Percentiles rank a stretch among this genome's conserved stretches.
Evolutionary conservation across 2,888 invertebrate genomes (phyloP).

Genomic region (Steinernema hermaphroditum): DNA sequence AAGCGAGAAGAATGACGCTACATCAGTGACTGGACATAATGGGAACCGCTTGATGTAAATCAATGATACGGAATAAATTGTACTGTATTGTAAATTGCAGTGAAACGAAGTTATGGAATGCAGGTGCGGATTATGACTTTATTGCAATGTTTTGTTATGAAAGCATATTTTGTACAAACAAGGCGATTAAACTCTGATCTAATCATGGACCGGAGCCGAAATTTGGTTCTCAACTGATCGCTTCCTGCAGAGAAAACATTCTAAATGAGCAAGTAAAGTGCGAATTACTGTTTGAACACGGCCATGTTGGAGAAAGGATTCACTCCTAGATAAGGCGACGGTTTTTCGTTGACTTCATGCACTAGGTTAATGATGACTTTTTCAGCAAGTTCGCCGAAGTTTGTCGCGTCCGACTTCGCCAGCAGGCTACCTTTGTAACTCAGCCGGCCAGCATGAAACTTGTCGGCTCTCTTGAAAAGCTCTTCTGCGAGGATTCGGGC

Average conservation of each 20-base stretch:
- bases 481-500: constrained; percentile 32
- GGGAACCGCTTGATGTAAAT: no score
- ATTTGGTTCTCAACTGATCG: neutral
- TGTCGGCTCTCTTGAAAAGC: constrained; percentile 33
- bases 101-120: neutral
- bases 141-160: neutral
- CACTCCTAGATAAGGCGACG: constrained; percentile 27
- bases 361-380: constrained; percentile 35
- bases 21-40: no score
- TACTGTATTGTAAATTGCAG: no score
- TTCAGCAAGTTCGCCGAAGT: constrained; percentile 33
- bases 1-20: no score
- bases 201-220: neutral
- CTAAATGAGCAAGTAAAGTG: neutral
- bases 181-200: neutral
- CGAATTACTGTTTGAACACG: neutral
- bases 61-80: no score
- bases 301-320: constrained; percentile 30
- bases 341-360: constrained; percentile 33
- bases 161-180: constrained; percentile 18
- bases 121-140: neutral
- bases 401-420: constrained; percentile 35
- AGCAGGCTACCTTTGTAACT: constrained; percentile 34
- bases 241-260: neutral
- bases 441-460: constrained; percentile 10